Evolutionary conservation across 1,140 invertebrate species (phyloP).

Genomic region (Branchinecta lynchi): DNA sequence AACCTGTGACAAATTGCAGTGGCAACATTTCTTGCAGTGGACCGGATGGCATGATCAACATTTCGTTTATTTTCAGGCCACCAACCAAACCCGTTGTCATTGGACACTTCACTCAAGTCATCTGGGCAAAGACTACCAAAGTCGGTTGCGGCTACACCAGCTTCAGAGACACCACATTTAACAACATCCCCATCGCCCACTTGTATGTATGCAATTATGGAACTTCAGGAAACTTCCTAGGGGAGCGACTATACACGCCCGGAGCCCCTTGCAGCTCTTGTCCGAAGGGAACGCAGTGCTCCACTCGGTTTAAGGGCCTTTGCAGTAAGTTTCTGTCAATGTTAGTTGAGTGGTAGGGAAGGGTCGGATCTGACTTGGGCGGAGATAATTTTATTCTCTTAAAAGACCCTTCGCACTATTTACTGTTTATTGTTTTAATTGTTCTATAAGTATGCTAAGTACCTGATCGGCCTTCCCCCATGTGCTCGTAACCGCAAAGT

Average conservation of each 20-base stretch:
- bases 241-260: not conserved
- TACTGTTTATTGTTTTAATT: too few species aligned
- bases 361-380: too few species aligned
- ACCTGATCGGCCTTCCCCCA: too few species aligned
- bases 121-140: conserved; percentile 18
- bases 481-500: too few species aligned
- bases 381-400: too few species aligned
- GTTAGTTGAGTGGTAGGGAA: not conserved
- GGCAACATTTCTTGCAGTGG: too few species aligned
- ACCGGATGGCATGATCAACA: too few species aligned
- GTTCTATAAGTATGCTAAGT: too few species aligned
- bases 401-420: too few species aligned
- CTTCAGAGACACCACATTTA: not conserved
- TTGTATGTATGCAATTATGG: conserved; percentile 7
- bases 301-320: not conserved
- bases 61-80: not conserved
- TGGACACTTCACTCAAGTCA: conserved; percentile 20
- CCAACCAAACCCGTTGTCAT: not conserved
- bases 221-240: not conserved
- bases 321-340: not conserved
- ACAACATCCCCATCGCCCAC: not conserved
- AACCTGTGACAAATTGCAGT: too few species aligned
- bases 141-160: conserved; percentile 16
- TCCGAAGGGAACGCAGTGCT: not conserved
- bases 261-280: not conserved